Conservation (phyloP, 2,797 vertebrate genomes). For the Girardinus metallicus region DNA sequence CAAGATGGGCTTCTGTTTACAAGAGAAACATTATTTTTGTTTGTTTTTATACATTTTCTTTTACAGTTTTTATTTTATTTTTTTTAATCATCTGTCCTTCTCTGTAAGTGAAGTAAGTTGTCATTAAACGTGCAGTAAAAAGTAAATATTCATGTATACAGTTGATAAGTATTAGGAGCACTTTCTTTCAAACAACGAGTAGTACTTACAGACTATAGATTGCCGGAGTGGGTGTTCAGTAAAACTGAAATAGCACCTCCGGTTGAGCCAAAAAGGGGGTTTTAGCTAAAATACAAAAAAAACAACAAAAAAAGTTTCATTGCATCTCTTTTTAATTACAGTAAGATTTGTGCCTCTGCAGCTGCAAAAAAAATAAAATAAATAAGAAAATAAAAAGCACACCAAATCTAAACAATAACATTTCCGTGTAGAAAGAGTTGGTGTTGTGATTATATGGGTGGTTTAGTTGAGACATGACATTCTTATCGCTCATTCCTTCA, state of each 20-base stretch:
- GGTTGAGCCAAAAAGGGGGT: slow-evolving; percentile 79
- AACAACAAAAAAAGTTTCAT: slow-evolving; percentile 71
- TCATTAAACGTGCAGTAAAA: slow-evolving; percentile 98
- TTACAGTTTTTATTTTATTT: slow-evolving; percentile 71
- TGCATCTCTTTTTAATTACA: slow-evolving; percentile 84
- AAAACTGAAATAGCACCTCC: slow-evolving; percentile 73
- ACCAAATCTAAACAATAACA: slow-evolving; percentile 63
- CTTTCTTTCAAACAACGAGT: slow-evolving; percentile 89
- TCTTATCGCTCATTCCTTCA: slow-evolving; percentile 68
- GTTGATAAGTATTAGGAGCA: slow-evolving; percentile 95
- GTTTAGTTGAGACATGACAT: slow-evolving; percentile 60
- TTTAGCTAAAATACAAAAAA: slow-evolving; percentile 83
- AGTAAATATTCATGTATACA: slow-evolving; percentile 93
- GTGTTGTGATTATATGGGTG: slow-evolving; percentile 53
- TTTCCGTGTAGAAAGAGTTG: slow-evolving; percentile 32
- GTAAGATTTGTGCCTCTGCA: slow-evolving; percentile 82
- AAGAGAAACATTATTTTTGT: slow-evolving; percentile 69
- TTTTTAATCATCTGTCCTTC: slow-evolving; percentile 68
- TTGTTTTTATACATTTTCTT: slow-evolving; percentile 76
- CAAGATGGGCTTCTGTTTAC: slow-evolving; percentile 85
- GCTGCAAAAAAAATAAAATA: slow-evolving; percentile 67
- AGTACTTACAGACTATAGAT: slow-evolving; percentile 98
- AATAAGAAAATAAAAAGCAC: slow-evolving; percentile 72
- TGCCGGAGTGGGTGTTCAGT: slow-evolving; percentile 76
- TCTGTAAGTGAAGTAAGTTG: slow-evolving; percentile 88